Base-by-base conservation (phyloP, 2,113 vertebrate genomes). In the Pandion haliaetus region DNA sequence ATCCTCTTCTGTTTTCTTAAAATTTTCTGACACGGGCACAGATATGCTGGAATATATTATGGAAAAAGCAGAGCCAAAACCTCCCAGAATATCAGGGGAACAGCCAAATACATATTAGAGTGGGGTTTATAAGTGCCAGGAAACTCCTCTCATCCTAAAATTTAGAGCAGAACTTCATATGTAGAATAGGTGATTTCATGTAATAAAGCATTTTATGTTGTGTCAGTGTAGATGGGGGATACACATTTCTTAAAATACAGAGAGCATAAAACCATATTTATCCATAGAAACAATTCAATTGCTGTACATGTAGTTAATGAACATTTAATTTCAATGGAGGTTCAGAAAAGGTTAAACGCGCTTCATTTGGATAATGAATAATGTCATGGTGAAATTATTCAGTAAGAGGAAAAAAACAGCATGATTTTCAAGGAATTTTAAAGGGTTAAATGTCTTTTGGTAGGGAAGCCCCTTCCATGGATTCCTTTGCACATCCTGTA, bases 151-250 rank as follows among this genome's bases (percentile, higher is more conserved):
- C 12, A 76, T 50, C 28, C 11, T 58, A 57, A 85, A 76, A 80
- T 69, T 67, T 34, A 83, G n/a, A 92, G 24, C 20, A 78, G 58
- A 92, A 72, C 4, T 50, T 78, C 14, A 10, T 29, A 36, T 6
- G 12, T 40, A 77, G 44, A 57, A 52, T 4, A 73, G 16, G 12
- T 25, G 21, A 90, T 28, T 67, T 88, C 4, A 25, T 17, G 52
- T 26, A 54, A 92, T 32, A 67, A 82, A 79, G n/a, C 17, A 62
- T 6, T 9, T 70, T 58, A 73, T 57, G 26, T 1, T 81, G 31
- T 62, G 8, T 47, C 28, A 63, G 10, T n/a, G 24, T 32, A 77
- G 14, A 55, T 0, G 0, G 11, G 8, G 8, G 2, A 73, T 40
- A 49, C 2, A 36, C 52, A 38, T 72, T 69, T 92, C 34, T 70